phyloP scores from a whole-genome alignment of 1,140 invertebrate species.

The Drosophila dunni region DNA sequence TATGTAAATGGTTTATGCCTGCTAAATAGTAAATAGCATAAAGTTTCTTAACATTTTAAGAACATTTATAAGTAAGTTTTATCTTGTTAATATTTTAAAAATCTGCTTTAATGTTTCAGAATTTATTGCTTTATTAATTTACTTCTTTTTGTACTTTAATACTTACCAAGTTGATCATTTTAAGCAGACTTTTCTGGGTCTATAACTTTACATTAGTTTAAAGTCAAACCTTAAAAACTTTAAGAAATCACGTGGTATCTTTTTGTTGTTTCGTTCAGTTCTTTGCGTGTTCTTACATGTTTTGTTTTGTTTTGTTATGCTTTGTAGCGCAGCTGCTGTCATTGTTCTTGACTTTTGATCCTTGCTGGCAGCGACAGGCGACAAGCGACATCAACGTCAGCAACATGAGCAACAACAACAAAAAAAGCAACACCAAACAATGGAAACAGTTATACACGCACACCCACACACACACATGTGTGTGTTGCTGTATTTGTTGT shows the following conservation, averaged over 20 bases:
- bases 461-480: conserved; percentile 33
- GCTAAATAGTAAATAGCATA: too few relatives aligned
- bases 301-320: conserved; percentile 39
- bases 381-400: conserved; percentile 76
- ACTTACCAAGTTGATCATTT: too few relatives aligned
- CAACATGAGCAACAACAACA: conserved; percentile 67
- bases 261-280: not conserved
- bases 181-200: too few relatives aligned
- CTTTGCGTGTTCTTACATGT: conserved; percentile 1
- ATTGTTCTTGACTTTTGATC: conserved; percentile 83
- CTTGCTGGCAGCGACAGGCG: conserved; percentile 75
- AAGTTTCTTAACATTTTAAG: too few relatives aligned
- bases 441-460: conserved; percentile 24
- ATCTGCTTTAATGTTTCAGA: too few relatives aligned
- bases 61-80: too few relatives aligned
- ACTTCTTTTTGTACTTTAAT: too few relatives aligned
- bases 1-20: too few relatives aligned
- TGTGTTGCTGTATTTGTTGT: conserved; percentile 32
- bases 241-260: not conserved
- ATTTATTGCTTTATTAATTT: too few relatives aligned
- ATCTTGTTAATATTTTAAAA: too few relatives aligned
- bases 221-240: not conserved
- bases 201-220: too few relatives aligned
- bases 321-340: conserved; percentile 62
- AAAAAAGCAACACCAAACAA: conserved; percentile 45